Percentiles rank a stretch among this genome's conserved stretches.
Evolutionary conservation across 1,140 invertebrate genomes (phyloP).

Genomic region (Danaus plexippus): DNA sequence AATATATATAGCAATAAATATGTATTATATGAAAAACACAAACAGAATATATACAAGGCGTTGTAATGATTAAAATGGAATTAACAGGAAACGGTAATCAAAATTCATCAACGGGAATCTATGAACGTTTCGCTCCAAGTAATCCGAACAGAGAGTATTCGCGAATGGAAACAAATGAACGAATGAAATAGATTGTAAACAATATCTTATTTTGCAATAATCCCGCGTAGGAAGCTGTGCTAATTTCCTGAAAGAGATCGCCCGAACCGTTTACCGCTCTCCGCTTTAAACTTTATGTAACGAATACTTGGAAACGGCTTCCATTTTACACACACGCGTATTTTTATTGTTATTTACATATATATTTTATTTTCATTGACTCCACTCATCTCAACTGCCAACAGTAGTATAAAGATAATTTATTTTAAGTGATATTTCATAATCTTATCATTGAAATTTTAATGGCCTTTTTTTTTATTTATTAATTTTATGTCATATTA

Average conservation of each 20-base stretch:
- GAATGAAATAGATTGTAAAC: slow-evolving; percentile 54
- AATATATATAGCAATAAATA: slow-evolving; percentile 2
- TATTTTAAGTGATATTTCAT: no score
- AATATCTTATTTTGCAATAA: slow-evolving; percentile 69
- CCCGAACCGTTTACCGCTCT: slow-evolving; percentile 35
- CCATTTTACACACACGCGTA: no score
- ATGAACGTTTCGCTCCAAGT: slow-evolving; percentile 27
- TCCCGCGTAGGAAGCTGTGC: slow-evolving; percentile 54
- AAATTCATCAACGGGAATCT: slow-evolving; percentile 17
- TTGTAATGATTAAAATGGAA: slow-evolving; percentile 3
- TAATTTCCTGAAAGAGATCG: slow-evolving; percentile 66
- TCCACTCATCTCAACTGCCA: no score
- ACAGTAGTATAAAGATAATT: no score
- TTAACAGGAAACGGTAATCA: slow-evolving; percentile 21
- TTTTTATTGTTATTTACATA: no score
- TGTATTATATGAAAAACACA: neutral
- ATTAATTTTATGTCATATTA: no score
- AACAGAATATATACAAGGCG: no score
- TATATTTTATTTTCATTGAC: no score
- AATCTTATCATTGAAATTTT: no score
- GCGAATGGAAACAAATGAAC: slow-evolving; percentile 49
- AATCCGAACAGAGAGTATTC: slow-evolving; percentile 17
- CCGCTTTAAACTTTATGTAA: slow-evolving; percentile 39
- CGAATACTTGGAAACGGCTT: no score
- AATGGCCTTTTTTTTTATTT: no score